Evolutionary conservation across 1,140 invertebrate species (phyloP).

Genomic region (Saxidomus purpurata): DNA sequence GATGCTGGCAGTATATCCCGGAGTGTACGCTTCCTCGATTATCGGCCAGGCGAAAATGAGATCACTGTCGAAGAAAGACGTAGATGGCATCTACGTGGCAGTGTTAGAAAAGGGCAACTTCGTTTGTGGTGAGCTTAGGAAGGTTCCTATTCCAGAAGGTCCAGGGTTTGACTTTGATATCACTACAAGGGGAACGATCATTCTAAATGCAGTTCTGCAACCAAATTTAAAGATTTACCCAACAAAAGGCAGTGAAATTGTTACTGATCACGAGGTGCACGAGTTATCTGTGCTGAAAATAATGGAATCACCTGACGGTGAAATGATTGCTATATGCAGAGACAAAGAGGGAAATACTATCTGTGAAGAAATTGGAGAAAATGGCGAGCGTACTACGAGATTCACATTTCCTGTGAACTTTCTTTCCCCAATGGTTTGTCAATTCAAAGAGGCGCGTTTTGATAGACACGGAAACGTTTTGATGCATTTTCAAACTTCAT

Average conservation of each 20-base stretch:
- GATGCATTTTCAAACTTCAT: slow-evolving; percentile 41
- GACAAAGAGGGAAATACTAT: slow-evolving; percentile 46
- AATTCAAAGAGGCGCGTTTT: slow-evolving; percentile 55
- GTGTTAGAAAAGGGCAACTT: slow-evolving; percentile 47
- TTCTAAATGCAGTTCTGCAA: slow-evolving; percentile 26
- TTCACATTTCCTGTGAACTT: slow-evolving; percentile 39
- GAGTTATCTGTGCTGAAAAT: slow-evolving; percentile 42
- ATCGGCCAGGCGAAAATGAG: slow-evolving; percentile 60
- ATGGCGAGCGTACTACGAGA: slow-evolving; percentile 1
- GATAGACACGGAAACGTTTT: slow-evolving; percentile 46
- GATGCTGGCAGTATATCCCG: slow-evolving; percentile 60
- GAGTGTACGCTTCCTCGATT: slow-evolving; percentile 53
- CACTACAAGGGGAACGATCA: slow-evolving; percentile 22
- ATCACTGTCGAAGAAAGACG: slow-evolving; percentile 55
- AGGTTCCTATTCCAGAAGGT: slow-evolving; percentile 62
- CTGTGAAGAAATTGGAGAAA: slow-evolving; percentile 46
- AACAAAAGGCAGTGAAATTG: not conserved
- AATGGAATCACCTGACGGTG: slow-evolving; percentile 53
- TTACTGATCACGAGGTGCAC: slow-evolving; percentile 15
- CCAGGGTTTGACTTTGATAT: slow-evolving; percentile 64
- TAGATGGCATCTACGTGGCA: slow-evolving; percentile 59
- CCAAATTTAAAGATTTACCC: slow-evolving; percentile 44
- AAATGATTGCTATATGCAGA: slow-evolving; percentile 32
- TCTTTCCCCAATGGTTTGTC: not conserved
- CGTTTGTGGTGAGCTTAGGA: slow-evolving; percentile 53